A percentile compares a stretch with the other conserved stretches of the same genome.
Conservation (phyloP, 2,888 invertebrate genomes). For the Acanthosepion esculentum region DNA sequence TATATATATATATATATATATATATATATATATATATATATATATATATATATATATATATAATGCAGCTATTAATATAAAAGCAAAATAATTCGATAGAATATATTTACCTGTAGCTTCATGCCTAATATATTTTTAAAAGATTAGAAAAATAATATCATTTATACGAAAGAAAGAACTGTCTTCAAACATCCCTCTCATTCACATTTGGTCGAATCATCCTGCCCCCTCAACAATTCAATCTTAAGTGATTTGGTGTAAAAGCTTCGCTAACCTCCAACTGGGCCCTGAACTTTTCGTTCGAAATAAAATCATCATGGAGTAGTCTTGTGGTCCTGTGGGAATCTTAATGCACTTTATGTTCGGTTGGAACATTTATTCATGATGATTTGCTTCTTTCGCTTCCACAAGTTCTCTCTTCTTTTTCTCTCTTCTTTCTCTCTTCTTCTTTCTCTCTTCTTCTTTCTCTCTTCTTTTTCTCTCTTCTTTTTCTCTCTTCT, state of each 20-base stretch:
- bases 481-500: neutral
- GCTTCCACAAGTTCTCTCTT: neutral
- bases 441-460: neutral
- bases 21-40: no score
- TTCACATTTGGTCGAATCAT: neutral
- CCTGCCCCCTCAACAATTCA: neutral
- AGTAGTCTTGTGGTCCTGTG: neutral
- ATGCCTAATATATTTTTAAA: neutral
- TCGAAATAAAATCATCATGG: neutral
- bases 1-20: no score
- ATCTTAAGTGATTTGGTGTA: neutral
- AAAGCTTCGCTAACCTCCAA: neutral
- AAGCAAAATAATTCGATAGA: no score
- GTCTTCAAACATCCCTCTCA: neutral
- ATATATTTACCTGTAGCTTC: no score
- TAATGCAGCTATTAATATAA: neutral
- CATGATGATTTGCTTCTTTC: no score
- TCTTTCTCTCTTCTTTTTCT: neutral
- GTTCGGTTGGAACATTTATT: no score
- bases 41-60: no score
- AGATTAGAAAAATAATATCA: neutral
- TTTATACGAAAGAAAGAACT: neutral
- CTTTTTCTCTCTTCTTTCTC: no score
- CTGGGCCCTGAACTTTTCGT: neutral
- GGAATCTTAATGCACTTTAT: neutral